Conservation (phyloP, 2,797 vertebrate genomes). For the Eidolon dupreanum region DNA sequence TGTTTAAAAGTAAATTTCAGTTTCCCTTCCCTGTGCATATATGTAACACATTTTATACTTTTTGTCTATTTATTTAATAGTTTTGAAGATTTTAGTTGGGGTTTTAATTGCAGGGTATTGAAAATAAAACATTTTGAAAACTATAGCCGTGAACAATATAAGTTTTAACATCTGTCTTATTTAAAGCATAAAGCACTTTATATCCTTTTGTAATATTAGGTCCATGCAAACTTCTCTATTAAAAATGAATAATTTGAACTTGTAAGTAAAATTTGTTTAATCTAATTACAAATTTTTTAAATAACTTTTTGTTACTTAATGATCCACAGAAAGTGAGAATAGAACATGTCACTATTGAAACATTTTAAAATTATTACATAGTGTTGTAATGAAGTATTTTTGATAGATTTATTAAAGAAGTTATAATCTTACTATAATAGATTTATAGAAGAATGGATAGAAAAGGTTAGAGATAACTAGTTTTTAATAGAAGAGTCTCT, state of each 20-base stretch:
- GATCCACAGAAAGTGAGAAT: not conserved
- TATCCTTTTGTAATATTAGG: not conserved
- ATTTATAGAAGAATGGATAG: not conserved
- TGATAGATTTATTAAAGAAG: not conserved
- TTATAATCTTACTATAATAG: not conserved
- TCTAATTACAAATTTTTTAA: not conserved
- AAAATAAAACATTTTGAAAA: not conserved
- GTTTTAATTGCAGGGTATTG: not conserved
- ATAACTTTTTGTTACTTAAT: not conserved
- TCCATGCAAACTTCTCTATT: not conserved
- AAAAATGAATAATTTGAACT: not conserved
- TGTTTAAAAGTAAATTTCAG: slow-evolving; percentile 20
- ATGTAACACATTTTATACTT: not conserved
- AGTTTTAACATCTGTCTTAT: not conserved
- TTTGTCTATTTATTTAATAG: not conserved
- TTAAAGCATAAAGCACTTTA: not conserved
- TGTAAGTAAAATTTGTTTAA: not conserved
- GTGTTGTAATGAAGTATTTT: not conserved
- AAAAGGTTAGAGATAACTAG: not conserved
- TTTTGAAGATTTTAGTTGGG: not conserved
- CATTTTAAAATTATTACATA: not conserved
- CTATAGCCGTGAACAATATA: not conserved
- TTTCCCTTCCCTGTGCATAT: not conserved
- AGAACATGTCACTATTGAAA: not conserved
- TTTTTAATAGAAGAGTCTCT: not conserved